These are phyloP conservation scores for Leuciscus idus DNA, from an alignment of 2,113 vertebrate genomes.

Conservation along the genomic window DNA sequence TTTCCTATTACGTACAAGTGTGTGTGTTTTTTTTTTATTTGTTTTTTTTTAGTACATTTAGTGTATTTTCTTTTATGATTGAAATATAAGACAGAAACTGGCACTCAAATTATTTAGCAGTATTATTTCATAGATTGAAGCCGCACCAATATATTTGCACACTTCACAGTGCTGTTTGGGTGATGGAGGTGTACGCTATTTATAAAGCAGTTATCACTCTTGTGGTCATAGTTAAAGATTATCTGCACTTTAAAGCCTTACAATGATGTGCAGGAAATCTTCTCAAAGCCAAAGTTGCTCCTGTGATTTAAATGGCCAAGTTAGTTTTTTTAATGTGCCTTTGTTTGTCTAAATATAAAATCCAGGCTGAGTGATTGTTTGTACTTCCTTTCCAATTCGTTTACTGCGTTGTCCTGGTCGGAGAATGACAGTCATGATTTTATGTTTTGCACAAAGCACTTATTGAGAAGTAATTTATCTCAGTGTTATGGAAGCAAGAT, in stretches of 20 bases:
- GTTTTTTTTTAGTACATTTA: background rate
- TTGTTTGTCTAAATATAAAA: slow-evolving; percentile 63
- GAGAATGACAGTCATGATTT: slow-evolving; percentile 50
- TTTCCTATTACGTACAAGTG: background rate
- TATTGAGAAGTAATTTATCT: slow-evolving; percentile 60
- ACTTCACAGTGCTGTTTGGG: background rate
- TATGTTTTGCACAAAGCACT: slow-evolving; percentile 73
- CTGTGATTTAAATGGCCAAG: slow-evolving; percentile 4
- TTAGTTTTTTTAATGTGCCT: slow-evolving; percentile 65
- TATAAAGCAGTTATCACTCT: background rate
- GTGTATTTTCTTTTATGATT: background rate
- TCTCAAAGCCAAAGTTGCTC: slow-evolving; percentile 29
- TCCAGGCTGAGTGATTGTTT: slow-evolving; percentile 54
- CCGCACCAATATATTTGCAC: background rate
- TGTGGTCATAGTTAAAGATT: slow-evolving; percentile 1
- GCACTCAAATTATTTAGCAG: background rate
- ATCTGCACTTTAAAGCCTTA: slow-evolving; percentile 33
- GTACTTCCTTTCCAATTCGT: slow-evolving; percentile 38
- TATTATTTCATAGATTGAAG: slow-evolving; percentile 1
- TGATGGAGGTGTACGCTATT: background rate
- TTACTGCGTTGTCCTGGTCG: slow-evolving; percentile 51
- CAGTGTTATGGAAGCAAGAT: slow-evolving; percentile 57
- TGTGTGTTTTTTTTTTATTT: background rate
- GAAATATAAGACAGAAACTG: background rate
- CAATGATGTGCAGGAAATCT: background rate